These are phyloP conservation scores for Oncorhynchus nerka DNA, from an alignment of 2,113 vertebrate species.

Conservation along the genomic window DNA sequence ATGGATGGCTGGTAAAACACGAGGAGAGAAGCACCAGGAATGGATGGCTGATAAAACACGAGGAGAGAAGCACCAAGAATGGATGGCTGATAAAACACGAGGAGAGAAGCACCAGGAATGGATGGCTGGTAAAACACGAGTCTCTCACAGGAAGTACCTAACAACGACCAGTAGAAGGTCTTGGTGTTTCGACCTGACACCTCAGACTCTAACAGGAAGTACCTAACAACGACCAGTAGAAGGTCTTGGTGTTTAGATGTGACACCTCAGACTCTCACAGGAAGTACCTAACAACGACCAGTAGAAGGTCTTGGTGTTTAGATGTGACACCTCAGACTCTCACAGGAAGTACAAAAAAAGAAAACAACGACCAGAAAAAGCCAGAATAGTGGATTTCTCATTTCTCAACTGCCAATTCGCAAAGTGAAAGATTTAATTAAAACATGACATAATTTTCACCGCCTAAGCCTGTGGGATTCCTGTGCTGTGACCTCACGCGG, in stretches of 20 bases:
- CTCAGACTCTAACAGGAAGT: constrained; percentile 52
- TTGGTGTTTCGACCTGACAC: constrained; percentile 63
- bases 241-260: constrained; percentile 60
- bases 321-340: constrained; percentile 34
- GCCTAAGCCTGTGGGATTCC: constrained; percentile 69
- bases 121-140: background rate
- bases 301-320: background rate
- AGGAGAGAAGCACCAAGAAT: no score
- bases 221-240: constrained; percentile 33
- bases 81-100: no score
- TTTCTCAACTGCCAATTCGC: constrained; percentile 63
- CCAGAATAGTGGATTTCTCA: constrained; percentile 59
- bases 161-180: constrained; percentile 34
- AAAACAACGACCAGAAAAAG: constrained; percentile 27
- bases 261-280: constrained; percentile 57
- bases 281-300: constrained; percentile 30
- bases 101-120: no score
- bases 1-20: no score
- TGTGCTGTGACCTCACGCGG: constrained; percentile 70
- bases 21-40: no score
- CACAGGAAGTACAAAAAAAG: background rate
- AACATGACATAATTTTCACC: constrained; percentile 71
- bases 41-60: no score
- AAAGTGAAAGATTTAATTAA: constrained; percentile 76
- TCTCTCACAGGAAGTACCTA: constrained; percentile 46